phyloP scores from a whole-genome alignment of 2,113 vertebrate genomes.

The Pontoporia blainvillei region DNA sequence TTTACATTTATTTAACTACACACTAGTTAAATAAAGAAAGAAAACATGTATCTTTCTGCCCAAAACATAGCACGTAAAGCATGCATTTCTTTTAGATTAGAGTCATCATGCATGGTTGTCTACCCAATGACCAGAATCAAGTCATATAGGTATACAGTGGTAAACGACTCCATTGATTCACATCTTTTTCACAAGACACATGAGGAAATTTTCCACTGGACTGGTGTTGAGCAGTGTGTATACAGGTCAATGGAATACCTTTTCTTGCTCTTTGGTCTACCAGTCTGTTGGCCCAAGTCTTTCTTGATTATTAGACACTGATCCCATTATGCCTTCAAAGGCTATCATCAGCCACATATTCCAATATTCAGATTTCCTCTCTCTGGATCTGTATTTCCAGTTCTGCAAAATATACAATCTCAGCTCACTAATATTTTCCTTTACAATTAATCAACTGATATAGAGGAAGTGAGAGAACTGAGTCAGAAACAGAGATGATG shows the following conservation, averaged over 20 bases:
- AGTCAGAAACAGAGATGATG: background rate
- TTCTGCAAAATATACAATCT: background rate
- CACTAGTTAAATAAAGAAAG: background rate
- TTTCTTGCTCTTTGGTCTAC: background rate
- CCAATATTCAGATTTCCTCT: background rate
- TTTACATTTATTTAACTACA: background rate
- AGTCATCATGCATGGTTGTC: background rate
- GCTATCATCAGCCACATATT: background rate
- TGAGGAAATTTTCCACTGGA: background rate
- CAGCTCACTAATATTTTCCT: background rate
- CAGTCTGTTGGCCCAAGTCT: background rate
- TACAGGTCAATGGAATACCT: background rate
- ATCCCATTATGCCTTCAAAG: background rate
- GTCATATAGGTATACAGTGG: background rate
- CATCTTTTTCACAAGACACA: background rate
- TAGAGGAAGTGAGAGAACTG: background rate
- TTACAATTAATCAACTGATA: background rate
- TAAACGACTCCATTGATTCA: background rate
- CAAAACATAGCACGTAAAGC: background rate
- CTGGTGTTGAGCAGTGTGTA: background rate
- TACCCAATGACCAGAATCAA: background rate
- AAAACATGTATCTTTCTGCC: background rate
- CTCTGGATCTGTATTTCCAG: background rate
- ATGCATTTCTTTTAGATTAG: background rate
- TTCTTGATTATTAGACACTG: background rate